Evolutionary conservation across 2,797 vertebrate genomes (phyloP), one percentile per base, ranked within the genome.

Genomic region (Ptychadena robeensis): DNA sequence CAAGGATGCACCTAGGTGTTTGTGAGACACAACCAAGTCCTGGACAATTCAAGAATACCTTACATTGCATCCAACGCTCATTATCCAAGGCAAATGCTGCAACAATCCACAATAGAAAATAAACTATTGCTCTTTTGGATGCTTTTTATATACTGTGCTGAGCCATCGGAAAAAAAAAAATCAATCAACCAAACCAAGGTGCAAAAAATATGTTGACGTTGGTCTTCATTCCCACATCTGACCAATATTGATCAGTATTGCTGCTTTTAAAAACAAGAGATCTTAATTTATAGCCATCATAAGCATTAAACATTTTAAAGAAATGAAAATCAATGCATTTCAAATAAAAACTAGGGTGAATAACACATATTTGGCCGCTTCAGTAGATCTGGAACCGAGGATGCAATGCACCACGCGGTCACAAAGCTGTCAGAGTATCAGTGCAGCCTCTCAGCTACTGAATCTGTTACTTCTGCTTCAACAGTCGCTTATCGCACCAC

Each of bases 391-490:
- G 25, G 40, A 32, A 53, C 67, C 37, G 57, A 57, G 64, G 64
- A 37, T 18, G n/a, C 8, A 70, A 72, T n/a, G 15, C 48, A 32
- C 30, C 64, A 57, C 18, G 27, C 18, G 27, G 37, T 69, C 38
- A 69, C 44, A 68, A 59, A 44, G 57, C 72, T 37, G 37, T 59
- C n/a, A 69, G 44, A 68, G 73, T 76, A 76, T 82, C 64, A 68
- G 31, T n/a, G 31, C 35, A 64, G 31, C 59, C 61, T 64, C 61
- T 77, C 66, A 82, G 67, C 81, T 64, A 77, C 37, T 63, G 48
- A 82, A 32, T 61, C 73, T 14, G 37, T 82, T 77, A 77, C 81
- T 82, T 71, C 22, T 64, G 73, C 73, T 82, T 63, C 57, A 78
- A 35, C 35, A 71, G 61, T 35, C 59, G 78, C 44, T 59, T 48